Percentiles rank a stretch among this genome's conserved stretches.
Evolutionary conservation across 2,113 vertebrate species (phyloP).

Genomic region (Condylura cristata): DNA sequence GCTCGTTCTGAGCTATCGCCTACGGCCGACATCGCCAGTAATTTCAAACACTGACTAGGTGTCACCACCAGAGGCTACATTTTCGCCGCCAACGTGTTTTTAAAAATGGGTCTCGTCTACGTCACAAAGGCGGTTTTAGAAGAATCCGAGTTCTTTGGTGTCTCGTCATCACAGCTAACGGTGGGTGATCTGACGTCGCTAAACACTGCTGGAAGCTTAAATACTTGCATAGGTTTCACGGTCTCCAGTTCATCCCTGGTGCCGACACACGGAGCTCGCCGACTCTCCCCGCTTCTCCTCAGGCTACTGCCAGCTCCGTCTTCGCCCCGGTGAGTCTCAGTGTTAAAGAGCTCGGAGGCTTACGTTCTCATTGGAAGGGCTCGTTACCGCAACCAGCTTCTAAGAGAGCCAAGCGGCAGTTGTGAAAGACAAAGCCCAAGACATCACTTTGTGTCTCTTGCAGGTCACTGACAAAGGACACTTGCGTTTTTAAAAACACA

Average conservation of each 20-base stretch:
- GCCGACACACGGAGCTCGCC: too few species aligned
- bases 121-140: background rate
- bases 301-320: too few species aligned
- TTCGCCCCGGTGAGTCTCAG: background rate
- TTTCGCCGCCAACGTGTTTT: background rate
- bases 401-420: background rate
- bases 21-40: conserved; percentile 15
- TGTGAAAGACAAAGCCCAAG: conserved; percentile 39
- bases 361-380: conserved; percentile 48
- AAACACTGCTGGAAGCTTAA: conserved; percentile 27
- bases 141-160: conserved; percentile 27
- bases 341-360: conserved; percentile 40
- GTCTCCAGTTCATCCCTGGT: too few species aligned
- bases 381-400: conserved; percentile 30
- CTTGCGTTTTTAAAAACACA: conserved; percentile 59
- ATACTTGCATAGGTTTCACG: too few species aligned
- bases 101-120: background rate
- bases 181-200: conserved; percentile 16
- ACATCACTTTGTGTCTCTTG: conserved; percentile 21
- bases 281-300: too few species aligned
- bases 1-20: conserved; percentile 48
- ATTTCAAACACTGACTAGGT: conserved; percentile 54
- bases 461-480: conserved; percentile 37
- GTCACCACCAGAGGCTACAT: background rate
- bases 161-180: conserved; percentile 44